Base-by-base conservation (phyloP, 2,797 vertebrate species). In the Meda fulgida region DNA sequence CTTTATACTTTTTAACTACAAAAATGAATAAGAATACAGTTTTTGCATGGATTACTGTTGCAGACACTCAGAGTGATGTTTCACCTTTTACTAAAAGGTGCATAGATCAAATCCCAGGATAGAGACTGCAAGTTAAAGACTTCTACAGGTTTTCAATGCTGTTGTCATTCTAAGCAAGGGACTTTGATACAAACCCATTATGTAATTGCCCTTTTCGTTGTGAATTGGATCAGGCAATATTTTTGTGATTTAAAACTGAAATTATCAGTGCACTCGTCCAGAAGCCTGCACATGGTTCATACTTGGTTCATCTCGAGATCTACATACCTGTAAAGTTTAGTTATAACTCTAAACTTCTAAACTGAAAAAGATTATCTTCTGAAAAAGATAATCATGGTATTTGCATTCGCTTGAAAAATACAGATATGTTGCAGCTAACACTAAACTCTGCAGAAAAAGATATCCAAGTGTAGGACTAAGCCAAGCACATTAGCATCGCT, bases 401-500 rank as follows among this genome's bases (percentile, higher is more conserved):
- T 84, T 67, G 46, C 10, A 5, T 84, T 69, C 7, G 8, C 31
- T 38, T 40, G 23, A 29, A 78, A 40, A 66, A 79, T 48, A 48
- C 19, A 80, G 78, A 80, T 18, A 3, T 38, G 53, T 65, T 65
- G 53, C 26, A 46, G 63, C 21, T 36, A 80, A 80, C 10, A 34
- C 60, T 66, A 79, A 79, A 65, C 38, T 23, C 23, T 40, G 66
- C 65, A 70, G 34, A 16, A 69, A 31, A 84, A 34, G 65, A 53
- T 60, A 65, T 70, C 5, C 36, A 26, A 55, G 34, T 53, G 43
- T 7, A 76, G 9, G 60, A 83, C 11, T 6, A 11, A 21, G 83
- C 66, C 83, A 78, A 46, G 65, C n/a, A 34, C 48, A 81, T 76
- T 69, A 81, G 60, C 14, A 46, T 81, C 11, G 7, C 66, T 84